Evolutionary conservation across 2,888 invertebrate genomes (phyloP).

Genomic region (Bimastos eiseni): DNA sequence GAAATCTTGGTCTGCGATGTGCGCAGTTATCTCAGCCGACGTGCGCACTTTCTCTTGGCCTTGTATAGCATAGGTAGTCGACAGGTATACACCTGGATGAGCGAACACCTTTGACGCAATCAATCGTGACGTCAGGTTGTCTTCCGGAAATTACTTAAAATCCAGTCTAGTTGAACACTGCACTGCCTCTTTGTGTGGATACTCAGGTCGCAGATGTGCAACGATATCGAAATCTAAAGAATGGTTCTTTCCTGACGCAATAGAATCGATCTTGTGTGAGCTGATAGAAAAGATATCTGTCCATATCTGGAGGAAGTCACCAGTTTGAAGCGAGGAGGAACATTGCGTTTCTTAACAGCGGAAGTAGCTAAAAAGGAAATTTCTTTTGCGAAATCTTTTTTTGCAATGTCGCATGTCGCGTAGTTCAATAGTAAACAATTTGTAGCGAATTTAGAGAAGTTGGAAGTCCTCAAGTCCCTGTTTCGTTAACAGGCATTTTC

Average conservation of each 20-base stretch:
- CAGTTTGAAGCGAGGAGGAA: neutral
- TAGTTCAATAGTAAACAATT: neutral
- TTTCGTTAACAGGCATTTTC: neutral
- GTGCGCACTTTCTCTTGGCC: neutral
- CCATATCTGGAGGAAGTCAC: neutral
- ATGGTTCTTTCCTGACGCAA: neutral
- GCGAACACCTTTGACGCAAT: neutral
- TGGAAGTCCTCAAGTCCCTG: neutral
- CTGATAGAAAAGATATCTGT: neutral
- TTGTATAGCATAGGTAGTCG: constrained; percentile 6
- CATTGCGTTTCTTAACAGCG: neutral
- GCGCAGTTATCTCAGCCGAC: neutral
- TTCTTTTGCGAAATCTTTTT: too few species aligned
- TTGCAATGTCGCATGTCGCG: neutral
- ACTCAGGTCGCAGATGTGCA: neutral
- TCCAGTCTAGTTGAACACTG: neutral
- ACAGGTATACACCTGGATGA: neutral
- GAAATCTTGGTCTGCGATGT: neutral
- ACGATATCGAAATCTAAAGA: neutral
- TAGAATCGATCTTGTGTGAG: neutral
- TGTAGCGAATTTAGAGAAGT: neutral
- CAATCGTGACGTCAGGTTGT: neutral
- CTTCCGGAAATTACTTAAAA: neutral
- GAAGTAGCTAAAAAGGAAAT: neutral
- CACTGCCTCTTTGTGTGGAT: neutral